A percentile compares a stretch with the other conserved stretches of the same genome.
Evolutionary conservation across 2,113 vertebrate genomes (phyloP).

Genomic region (Calonectris borealis): DNA sequence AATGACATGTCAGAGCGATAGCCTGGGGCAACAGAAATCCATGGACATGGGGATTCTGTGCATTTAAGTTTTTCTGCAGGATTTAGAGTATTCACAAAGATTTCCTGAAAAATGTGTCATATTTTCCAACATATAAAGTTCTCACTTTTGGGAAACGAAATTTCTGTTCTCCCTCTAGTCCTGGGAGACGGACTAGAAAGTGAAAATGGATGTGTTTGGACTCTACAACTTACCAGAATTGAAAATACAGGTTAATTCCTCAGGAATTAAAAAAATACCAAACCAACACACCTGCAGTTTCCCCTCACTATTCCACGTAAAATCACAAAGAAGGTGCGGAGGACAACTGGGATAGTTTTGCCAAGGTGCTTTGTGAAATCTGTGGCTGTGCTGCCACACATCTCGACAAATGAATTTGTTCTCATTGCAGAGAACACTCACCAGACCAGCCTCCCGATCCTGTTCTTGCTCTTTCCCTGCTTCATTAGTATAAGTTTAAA

Average conservation of each 20-base stretch:
- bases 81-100: background rate
- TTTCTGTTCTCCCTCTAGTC: background rate
- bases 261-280: background rate
- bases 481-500: background rate
- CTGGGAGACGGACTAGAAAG: background rate
- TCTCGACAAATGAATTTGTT: background rate
- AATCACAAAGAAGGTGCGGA: background rate
- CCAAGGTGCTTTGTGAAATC: background rate
- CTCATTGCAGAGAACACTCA: background rate
- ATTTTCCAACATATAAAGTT: background rate
- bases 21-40: background rate
- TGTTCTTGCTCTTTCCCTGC: background rate
- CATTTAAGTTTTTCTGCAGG: background rate
- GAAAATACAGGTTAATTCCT: background rate
- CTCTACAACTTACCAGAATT: background rate
- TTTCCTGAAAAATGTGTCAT: background rate
- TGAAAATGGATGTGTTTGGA: background rate
- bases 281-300: background rate
- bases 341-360: background rate
- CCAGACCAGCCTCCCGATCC: background rate
- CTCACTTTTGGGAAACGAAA: background rate
- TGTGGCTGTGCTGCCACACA: background rate
- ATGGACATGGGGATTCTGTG: background rate
- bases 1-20: background rate
- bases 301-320: background rate